Base-by-base conservation (phyloP, 2,797 vertebrate species). In the Kryptolebias ocellatus region DNA sequence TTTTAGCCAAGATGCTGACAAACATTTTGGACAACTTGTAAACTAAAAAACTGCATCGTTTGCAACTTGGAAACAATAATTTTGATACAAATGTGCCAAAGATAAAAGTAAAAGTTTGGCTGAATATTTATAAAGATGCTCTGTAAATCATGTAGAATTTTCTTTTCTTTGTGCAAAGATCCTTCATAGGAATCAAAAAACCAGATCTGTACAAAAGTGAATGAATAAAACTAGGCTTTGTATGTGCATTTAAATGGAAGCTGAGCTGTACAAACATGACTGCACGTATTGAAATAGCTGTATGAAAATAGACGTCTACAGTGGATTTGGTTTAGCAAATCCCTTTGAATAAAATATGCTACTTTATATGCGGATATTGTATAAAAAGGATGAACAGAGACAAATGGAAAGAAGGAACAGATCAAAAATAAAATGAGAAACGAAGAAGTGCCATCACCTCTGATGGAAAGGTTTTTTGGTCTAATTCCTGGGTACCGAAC, bases 251-350 rank as follows among this genome's bases (percentile, higher is more conserved):
- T 64, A 79, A 81, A 79, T 44, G 71, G 77, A 70, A 82, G 78
- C 52, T 31, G 17, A 69, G 71, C 69, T 70, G 67, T 83, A 85
- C 74, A 86, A 79, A 83, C 78, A 80, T 24, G 59, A 76, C 60
- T 71, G 58, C 52, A 66, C 10, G 11, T 14, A 12, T 81, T 83
- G 69, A 81, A 85, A 84, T 78, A 78, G 61, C 76, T 64, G 79
- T 87, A 89, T 87, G 87, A 87, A 87, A 89, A 88, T 87, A 89
- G 76, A 89, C 73, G 76, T 82, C 55, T 81, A 79, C 72, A 78
- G 61, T 34, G 84, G 85, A 88, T 82, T 81, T 80, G 77, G 70
- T 79, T 78, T 62, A 60, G 55, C 81, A 83, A 88, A 88, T 82
- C 79, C 80, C 78, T 84, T 83, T 79, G 67, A 74, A 85, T 87